Conservation (phyloP, 2,797 vertebrate genomes). For the Picus viridis region DNA sequence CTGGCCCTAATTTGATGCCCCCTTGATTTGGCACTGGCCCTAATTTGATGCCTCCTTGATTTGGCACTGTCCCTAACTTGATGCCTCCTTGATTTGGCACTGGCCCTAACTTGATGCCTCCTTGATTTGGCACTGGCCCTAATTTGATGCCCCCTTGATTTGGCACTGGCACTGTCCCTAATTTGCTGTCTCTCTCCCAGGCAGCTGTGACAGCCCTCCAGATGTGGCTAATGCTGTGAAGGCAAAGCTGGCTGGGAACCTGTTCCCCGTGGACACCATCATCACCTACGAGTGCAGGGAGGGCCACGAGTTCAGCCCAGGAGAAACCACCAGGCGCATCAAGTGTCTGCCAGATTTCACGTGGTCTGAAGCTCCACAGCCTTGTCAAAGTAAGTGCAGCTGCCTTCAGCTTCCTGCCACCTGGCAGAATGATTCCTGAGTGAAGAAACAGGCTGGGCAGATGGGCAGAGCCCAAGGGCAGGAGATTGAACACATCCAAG, state of each 20-base stretch:
- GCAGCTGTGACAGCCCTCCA: conserved; percentile 47
- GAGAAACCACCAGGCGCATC: neutral
- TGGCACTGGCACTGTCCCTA: rapidly evolving
- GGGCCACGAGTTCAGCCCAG: neutral
- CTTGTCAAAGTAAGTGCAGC: neutral
- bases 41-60: too few relatives aligned
- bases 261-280: conserved; percentile 12
- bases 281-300: conserved; percentile 13
- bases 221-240: neutral
- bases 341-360: neutral
- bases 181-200: neutral
- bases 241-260: neutral
- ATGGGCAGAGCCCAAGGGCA: too few relatives aligned
- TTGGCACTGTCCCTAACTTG: neutral
- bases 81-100: rapidly evolving
- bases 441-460: too few relatives aligned
- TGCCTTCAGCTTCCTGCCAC: neutral
- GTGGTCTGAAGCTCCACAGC: neutral
- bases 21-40: too few relatives aligned
- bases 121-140: neutral
- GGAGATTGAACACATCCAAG: too few relatives aligned
- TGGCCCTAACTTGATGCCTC: too few relatives aligned
- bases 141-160: rapidly evolving
- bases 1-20: too few relatives aligned
- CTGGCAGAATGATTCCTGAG: neutral